These are phyloP conservation scores for Endomychus coccineus DNA, from an alignment of 2,888 invertebrate species.

Conservation along the genomic window DNA sequence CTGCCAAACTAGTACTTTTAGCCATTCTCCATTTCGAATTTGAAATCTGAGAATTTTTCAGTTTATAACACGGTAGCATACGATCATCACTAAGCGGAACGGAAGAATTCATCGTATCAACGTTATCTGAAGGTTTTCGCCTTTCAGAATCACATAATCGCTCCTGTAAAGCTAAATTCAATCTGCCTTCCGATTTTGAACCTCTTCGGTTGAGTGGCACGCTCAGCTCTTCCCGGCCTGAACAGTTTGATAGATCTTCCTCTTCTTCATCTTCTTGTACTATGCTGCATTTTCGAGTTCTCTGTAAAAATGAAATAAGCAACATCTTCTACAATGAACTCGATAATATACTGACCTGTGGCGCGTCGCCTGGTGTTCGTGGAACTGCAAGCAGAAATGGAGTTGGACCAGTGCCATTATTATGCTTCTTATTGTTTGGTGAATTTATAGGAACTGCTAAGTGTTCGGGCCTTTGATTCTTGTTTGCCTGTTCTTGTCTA, in stretches of 20 bases:
- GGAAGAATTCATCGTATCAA: conserved; percentile 29
- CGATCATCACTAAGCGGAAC: conserved; percentile 18
- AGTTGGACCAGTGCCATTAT: conserved; percentile 28
- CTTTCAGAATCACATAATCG: conserved; percentile 50
- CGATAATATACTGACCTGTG: conserved; percentile 48
- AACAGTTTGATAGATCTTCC: conserved; percentile 60
- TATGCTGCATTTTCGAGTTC: conserved; percentile 82
- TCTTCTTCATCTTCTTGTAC: conserved; percentile 90
- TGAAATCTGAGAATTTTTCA: conserved; percentile 32
- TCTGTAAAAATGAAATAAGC: conserved; percentile 39
- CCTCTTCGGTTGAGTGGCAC: conserved; percentile 58
- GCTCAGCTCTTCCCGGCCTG: conserved; percentile 51
- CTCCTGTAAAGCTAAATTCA: conserved; percentile 63
- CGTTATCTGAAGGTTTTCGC: conserved; percentile 40
- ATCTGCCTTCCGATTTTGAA: conserved; percentile 71
- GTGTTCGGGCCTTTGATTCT: conserved; percentile 40
- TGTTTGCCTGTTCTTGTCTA: conserved; percentile 56
- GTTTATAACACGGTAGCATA: neutral
- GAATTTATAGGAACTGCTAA: conserved; percentile 38
- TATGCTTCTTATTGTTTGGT: conserved; percentile 32
- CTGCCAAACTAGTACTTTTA: conserved; percentile 31
- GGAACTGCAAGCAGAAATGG: conserved; percentile 53
- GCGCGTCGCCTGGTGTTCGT: conserved; percentile 60
- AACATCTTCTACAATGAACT: neutral
- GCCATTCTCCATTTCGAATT: conserved; percentile 39